Evolutionary conservation across 2,113 vertebrate genomes (phyloP), one percentile per base, ranked within the genome.

Genomic region (Pseudorasbora parva): DNA sequence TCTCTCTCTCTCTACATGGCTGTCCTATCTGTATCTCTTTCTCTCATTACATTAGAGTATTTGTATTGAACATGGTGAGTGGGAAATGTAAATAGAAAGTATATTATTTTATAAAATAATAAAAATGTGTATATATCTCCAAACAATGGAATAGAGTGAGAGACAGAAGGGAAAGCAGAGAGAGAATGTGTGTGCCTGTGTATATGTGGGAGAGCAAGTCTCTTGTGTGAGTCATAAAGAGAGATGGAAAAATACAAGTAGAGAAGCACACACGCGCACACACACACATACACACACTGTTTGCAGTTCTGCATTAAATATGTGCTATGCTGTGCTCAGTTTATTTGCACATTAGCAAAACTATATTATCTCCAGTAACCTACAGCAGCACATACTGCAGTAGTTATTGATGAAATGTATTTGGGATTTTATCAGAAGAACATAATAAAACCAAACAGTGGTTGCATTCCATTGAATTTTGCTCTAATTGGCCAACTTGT

Each of bases 241-340:
- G 66, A 83, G 59, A 79, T 87, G 86, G 82, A 87, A 84, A 87
- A 84, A 84, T 78, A 82, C 86, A 84, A 66, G 83, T 62, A 71
- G 69, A 76, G 74, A 75, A 79, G 37, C 37, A 5, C 23, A 1
- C 51, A 21, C 56, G 12, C 72, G 23, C 81, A 25, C 21, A 10
- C 19, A 19, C 51, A 68, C 59, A 76, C 33, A 45, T 60, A 71
- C 37, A 47, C 73, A 15, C 47, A 81, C 43, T 75, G 56, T 84
- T 30, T 72, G 43, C 37, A 72, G 30, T 9, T 14, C 27, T 74
- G 68, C 37, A 54, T 21, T 66, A 21, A 41, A 66, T 41, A 37
- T 14, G 56, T 64, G 33, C 23, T 4, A 41, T 43, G 45, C 62
- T 19, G 45, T 19, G n/a, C 47, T 27, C 15, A 51, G 33, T 47